Evolutionary conservation across 1,140 invertebrate species (phyloP).

Genomic region (Dreissena polymorpha): DNA sequence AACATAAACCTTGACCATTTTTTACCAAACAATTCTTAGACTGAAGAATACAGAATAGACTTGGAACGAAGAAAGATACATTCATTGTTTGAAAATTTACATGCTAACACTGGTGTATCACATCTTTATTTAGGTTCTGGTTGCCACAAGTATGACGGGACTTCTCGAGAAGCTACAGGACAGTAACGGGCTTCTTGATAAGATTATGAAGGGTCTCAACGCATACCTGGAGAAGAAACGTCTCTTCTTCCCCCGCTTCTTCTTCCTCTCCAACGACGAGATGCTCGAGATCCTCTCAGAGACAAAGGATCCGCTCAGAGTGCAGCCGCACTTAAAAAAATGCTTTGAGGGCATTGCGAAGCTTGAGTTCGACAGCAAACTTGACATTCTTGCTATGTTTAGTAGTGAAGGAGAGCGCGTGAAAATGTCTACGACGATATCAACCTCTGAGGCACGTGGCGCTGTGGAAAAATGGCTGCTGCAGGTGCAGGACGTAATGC

Average conservation of each 20-base stretch:
- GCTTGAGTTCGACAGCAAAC: conserved; percentile 78
- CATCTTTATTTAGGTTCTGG: conserved; percentile 70
- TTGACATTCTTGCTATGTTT: conserved; percentile 79
- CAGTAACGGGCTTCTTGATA: conserved; percentile 78
- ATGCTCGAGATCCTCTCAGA: conserved; percentile 81
- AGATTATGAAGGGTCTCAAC: conserved; percentile 80
- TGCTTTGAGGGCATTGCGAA: conserved; percentile 81
- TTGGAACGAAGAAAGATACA: no score
- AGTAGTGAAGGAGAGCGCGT: conserved; percentile 80
- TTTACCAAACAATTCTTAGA: no score
- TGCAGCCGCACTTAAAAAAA: conserved; percentile 81
- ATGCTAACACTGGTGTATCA: no score
- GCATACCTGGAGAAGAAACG: conserved; percentile 80
- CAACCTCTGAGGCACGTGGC: conserved; percentile 78
- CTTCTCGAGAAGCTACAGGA: conserved; percentile 78
- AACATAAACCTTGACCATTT: no score
- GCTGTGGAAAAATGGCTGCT: conserved; percentile 81
- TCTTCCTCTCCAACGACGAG: conserved; percentile 81
- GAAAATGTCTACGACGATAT: conserved; percentile 70
- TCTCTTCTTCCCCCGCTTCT: conserved; percentile 80
- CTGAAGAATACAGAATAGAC: no score
- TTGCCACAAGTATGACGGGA: conserved; percentile 75
- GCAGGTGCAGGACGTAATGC: conserved; percentile 79
- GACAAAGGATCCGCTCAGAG: conserved; percentile 80
- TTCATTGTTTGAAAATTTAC: no score